These are phyloP conservation scores for Lymantria monacha DNA, from an alignment of 2,888 invertebrate species.

Conservation along the genomic window DNA sequence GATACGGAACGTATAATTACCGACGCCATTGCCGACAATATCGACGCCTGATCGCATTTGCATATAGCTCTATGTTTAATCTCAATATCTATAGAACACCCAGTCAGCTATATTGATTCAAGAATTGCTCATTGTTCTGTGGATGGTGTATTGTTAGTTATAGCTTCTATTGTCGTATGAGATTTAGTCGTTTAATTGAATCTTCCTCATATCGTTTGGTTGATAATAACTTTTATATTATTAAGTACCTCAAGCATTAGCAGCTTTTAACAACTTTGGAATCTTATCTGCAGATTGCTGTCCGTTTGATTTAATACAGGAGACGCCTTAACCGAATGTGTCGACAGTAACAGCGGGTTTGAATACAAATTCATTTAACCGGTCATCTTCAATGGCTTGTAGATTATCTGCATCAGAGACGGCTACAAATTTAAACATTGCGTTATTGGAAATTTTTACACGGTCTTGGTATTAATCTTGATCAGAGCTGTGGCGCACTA, in stretches of 20 bases:
- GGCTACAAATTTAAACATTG: slow-evolving; percentile 37
- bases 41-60: slow-evolving; percentile 59
- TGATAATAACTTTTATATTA: slow-evolving; percentile 41
- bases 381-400: slow-evolving; percentile 27
- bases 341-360: slow-evolving; percentile 21
- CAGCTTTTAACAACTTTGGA: slow-evolving; percentile 14
- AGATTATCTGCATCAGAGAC: slow-evolving; percentile 29
- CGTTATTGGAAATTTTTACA: slow-evolving; percentile 36
- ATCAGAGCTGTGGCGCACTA: slow-evolving; percentile 29
- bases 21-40: slow-evolving; percentile 63
- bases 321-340: slow-evolving; percentile 10
- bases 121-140: slow-evolving; percentile 62
- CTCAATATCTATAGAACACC: slow-evolving; percentile 41
- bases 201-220: slow-evolving; percentile 50
- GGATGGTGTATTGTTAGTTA: slow-evolving; percentile 58
- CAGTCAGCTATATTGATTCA: slow-evolving; percentile 54
- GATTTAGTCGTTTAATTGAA: slow-evolving; percentile 53
- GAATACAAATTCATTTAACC: slow-evolving; percentile 30
- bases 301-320: slow-evolving; percentile 14
- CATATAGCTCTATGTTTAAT: slow-evolving; percentile 49
- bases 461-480: slow-evolving; percentile 34
- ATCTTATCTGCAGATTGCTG: slow-evolving; percentile 13
- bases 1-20: slow-evolving; percentile 62
- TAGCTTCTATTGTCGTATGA: slow-evolving; percentile 53
- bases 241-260: slow-evolving; percentile 25